phyloP scores from a whole-genome alignment of 2,113 vertebrate species.

The Eira barbara region DNA sequence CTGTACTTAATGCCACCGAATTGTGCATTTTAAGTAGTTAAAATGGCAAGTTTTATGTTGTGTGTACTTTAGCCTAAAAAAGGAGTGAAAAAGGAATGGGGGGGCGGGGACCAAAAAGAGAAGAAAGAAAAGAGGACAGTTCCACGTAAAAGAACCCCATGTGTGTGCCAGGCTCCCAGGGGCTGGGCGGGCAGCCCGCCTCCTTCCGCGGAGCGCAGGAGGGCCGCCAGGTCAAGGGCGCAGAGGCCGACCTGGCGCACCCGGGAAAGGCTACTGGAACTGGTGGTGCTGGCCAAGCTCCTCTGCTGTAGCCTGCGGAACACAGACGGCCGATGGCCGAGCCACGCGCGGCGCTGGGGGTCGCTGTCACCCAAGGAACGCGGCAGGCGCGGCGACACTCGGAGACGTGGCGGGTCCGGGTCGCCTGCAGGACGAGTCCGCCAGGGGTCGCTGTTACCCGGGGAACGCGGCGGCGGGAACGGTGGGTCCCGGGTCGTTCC shows the following conservation, averaged over 20 bases:
- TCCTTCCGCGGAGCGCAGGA: background rate
- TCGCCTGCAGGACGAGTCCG: background rate
- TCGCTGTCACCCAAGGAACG: background rate
- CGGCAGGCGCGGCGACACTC: background rate
- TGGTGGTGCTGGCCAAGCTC: background rate
- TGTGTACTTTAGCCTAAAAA: background rate
- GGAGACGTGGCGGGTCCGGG: background rate
- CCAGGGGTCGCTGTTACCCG: background rate
- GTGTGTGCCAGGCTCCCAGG: background rate
- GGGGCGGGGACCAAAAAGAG: background rate
- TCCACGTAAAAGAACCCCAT: background rate
- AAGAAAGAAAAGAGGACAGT: background rate
- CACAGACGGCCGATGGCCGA: background rate
- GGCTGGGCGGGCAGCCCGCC: background rate
- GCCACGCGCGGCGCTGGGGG: background rate
- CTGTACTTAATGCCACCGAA: background rate
- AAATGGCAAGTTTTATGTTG: background rate
- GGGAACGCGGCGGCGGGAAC: background rate
- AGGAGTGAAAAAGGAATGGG: background rate
- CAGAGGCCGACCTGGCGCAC: background rate
- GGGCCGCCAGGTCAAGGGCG: background rate
- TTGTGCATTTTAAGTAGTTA: background rate
- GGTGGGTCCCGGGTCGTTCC: background rate
- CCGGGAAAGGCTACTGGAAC: background rate
- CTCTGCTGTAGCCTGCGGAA: background rate